phyloP scores from a whole-genome alignment of 2,797 vertebrate genomes.

The Percopsis omiscomaycus region DNA sequence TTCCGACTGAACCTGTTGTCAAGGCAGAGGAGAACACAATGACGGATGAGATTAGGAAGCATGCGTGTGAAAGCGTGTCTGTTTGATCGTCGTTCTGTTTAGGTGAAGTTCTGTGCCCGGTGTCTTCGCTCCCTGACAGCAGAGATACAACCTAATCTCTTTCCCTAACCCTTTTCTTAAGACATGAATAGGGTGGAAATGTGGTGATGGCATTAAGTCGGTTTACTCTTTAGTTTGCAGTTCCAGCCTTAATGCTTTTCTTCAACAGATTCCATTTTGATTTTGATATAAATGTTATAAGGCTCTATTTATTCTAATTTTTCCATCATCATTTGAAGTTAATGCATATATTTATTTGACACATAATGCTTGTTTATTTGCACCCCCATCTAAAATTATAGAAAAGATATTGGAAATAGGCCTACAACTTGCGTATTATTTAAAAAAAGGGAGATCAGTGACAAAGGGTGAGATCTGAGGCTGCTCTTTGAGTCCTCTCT shows the following conservation, averaged over 20 bases:
- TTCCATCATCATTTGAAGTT: slow-evolving; percentile 73
- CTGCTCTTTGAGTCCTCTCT: slow-evolving; percentile 58
- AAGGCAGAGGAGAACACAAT: slow-evolving; percentile 70
- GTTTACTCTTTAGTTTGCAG: slow-evolving; percentile 81
- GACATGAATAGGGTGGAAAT: slow-evolving; percentile 77
- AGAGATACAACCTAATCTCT: slow-evolving; percentile 79
- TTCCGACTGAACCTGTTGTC: slow-evolving; percentile 71
- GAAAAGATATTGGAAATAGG: slow-evolving; percentile 67
- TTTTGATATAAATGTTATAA: slow-evolving; percentile 74
- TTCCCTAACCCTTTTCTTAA: slow-evolving; percentile 76
- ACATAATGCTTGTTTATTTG: slow-evolving; percentile 79
- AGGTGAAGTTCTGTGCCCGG: slow-evolving; percentile 76
- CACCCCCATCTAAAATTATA: slow-evolving; percentile 53
- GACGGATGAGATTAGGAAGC: slow-evolving; percentile 76
- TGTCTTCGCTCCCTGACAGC: slow-evolving; percentile 78
- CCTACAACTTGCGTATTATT: slow-evolving; percentile 76
- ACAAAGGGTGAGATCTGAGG: slow-evolving; percentile 70
- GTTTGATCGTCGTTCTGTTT: slow-evolving; percentile 79
- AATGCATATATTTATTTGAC: slow-evolving; percentile 71
- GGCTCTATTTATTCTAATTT: slow-evolving; percentile 74
- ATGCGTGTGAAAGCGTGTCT: slow-evolving; percentile 81
- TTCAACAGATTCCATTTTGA: slow-evolving; percentile 76
- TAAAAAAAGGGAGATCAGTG: slow-evolving; percentile 59
- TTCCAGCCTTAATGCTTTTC: slow-evolving; percentile 77
- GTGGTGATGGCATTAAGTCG: slow-evolving; percentile 80